Conservation (phyloP, 1,140 invertebrate species). For the Dinothrombium tinctorium region DNA sequence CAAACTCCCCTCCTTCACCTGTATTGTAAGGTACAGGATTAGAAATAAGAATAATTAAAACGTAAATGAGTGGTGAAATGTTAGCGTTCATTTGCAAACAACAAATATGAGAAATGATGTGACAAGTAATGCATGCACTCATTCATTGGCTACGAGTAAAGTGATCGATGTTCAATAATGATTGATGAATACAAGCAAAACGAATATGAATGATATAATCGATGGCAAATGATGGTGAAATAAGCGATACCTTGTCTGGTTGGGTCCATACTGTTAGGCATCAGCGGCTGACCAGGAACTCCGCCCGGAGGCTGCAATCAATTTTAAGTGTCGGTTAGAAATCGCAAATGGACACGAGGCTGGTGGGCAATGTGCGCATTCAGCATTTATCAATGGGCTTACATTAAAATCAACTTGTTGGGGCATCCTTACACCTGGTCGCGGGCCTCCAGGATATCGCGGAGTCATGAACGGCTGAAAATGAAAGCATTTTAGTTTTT, state of each 20-base stretch:
- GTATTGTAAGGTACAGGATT: no score
- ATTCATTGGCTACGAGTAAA: no score
- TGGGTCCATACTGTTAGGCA: constrained; percentile 85
- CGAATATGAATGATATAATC: no score
- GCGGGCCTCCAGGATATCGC: constrained; percentile 63
- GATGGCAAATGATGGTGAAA: constrained; percentile 9
- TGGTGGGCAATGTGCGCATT: not conserved
- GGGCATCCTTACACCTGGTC: constrained; percentile 76
- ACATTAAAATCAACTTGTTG: constrained; percentile 78
- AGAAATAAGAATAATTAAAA: no score
- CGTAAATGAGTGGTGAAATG: no score
- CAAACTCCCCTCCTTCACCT: constrained; percentile 58
- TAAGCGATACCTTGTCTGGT: constrained; percentile 49
- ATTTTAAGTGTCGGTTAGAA: no score
- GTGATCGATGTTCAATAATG: no score
- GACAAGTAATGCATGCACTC: no score
- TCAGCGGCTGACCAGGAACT: constrained; percentile 61
- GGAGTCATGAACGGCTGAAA: constrained; percentile 83
- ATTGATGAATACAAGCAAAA: no score
- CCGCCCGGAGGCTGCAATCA: constrained; percentile 34
- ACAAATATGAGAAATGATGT: no score
- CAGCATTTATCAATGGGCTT: constrained; percentile 20
- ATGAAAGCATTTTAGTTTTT: no score
- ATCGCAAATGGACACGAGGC: constrained; percentile 15
- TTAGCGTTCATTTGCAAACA: no score